phyloP scores from a whole-genome alignment of 2,888 invertebrate genomes.

The Cheilosia pagana region DNA sequence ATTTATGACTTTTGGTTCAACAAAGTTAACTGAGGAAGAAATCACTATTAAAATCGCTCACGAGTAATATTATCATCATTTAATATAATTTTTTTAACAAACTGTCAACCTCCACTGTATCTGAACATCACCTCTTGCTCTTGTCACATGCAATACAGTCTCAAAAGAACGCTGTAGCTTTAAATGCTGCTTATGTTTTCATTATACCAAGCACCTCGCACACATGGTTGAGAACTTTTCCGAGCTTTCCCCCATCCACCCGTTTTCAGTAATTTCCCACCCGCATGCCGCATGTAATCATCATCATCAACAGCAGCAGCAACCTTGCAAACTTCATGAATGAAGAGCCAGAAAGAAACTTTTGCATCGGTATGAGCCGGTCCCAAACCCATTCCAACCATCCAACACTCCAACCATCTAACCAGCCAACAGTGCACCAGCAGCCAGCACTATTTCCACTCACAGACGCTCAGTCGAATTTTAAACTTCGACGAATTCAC shows the following conservation, averaged over 20 bases:
- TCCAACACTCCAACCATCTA: constrained; percentile 28
- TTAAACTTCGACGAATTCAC: constrained; percentile 66
- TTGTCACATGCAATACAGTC: constrained; percentile 1
- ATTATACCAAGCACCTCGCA: constrained; percentile 14
- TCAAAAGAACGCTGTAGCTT: constrained; percentile 14
- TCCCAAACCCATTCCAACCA: constrained; percentile 15
- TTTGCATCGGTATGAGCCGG: constrained; percentile 51
- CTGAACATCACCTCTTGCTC: background rate
- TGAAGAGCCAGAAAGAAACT: constrained; percentile 49
- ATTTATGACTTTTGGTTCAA: no score
- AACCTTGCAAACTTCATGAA: constrained; percentile 67
- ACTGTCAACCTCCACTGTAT: background rate
- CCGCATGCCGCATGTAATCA: background rate
- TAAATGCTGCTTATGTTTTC: constrained; percentile 4
- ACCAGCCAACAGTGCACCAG: constrained; percentile 50
- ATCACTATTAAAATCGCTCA: no score
- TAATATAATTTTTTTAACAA: no score
- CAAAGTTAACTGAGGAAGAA: no score
- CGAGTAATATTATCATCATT: no score
- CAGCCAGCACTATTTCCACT: constrained; percentile 54
- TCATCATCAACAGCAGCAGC: constrained; percentile 17
- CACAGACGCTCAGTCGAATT: constrained; percentile 61
- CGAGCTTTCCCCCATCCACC: constrained; percentile 32
- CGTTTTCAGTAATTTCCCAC: background rate
- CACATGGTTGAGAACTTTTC: constrained; percentile 30